Percentiles rank a stretch among this genome's conserved stretches.
Conservation (phyloP, 2,888 invertebrate species). For the Lathronympha strigana region DNA sequence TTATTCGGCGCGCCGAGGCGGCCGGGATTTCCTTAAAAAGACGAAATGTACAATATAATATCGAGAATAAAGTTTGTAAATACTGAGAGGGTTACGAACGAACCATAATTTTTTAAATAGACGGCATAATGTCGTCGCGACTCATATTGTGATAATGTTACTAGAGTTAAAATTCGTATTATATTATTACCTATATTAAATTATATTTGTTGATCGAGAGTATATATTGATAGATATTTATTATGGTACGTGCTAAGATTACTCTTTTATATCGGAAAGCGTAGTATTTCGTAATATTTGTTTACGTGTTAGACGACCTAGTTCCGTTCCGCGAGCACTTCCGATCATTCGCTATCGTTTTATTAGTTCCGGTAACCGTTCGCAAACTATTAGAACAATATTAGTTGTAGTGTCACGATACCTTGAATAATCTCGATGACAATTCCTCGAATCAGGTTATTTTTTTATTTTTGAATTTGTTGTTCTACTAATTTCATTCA, state of each 20-base stretch:
- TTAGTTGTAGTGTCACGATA: slow-evolving; percentile 32
- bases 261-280: slow-evolving; percentile 65
- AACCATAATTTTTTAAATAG: slow-evolving; percentile 60
- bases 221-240: slow-evolving; percentile 80
- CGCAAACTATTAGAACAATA: slow-evolving; percentile 26
- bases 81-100: slow-evolving; percentile 57
- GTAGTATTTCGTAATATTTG: slow-evolving; percentile 60
- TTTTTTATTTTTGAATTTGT: slow-evolving; percentile 22
- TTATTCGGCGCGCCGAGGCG: slow-evolving; percentile 38
- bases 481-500: slow-evolving; percentile 43
- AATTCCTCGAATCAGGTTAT: slow-evolving; percentile 36
- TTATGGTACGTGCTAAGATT: slow-evolving; percentile 69
- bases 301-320: slow-evolving; percentile 57
- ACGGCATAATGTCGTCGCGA: slow-evolving; percentile 69
- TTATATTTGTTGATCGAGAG: slow-evolving; percentile 79
- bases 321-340: slow-evolving; percentile 49
- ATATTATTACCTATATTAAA: slow-evolving; percentile 75
- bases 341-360: slow-evolving; percentile 42
- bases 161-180: slow-evolving; percentile 71
- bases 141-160: slow-evolving; percentile 76
- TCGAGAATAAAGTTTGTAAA: slow-evolving; percentile 57
- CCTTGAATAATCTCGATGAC: slow-evolving; percentile 26
- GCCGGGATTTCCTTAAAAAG: slow-evolving; percentile 50
- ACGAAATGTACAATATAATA: slow-evolving; percentile 57
- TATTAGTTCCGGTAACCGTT: slow-evolving; percentile 12